Percentiles rank a stretch among this genome's conserved stretches.
These are phyloP conservation scores for Schlechtendalia chinensis DNA, from an alignment of 1,140 invertebrate genomes.

Conservation along the genomic window DNA sequence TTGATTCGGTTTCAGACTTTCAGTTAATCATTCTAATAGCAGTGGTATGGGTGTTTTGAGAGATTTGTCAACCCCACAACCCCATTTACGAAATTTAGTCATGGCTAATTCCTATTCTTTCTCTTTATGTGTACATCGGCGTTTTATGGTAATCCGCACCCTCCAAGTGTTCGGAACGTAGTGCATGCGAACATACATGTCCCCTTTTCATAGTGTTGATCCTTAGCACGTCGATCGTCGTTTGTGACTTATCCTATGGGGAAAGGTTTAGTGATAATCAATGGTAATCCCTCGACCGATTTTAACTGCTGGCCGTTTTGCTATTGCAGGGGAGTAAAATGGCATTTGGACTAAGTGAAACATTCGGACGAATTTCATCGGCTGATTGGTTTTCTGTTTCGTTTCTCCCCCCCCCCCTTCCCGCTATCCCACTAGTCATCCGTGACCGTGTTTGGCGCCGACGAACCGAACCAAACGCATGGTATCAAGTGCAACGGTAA, in stretches of 20 bases:
- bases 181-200: neutral
- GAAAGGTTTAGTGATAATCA: constrained; percentile 50
- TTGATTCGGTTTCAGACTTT: too few relatives aligned
- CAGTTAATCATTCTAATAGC: constrained; percentile 35
- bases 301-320: constrained; percentile 43
- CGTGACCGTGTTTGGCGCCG: neutral
- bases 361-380: constrained; percentile 48
- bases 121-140: constrained; percentile 9
- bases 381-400: constrained; percentile 29
- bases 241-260: constrained; percentile 49
- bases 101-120: constrained; percentile 29
- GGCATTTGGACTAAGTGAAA: constrained; percentile 44
- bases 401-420: neutral
- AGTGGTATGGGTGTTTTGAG: neutral
- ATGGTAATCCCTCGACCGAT: constrained; percentile 49
- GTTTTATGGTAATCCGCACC: constrained; percentile 47
- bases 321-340: neutral
- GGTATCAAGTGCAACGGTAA: too few relatives aligned
- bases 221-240: constrained; percentile 40
- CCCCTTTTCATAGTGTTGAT: constrained; percentile 24
- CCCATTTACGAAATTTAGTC: constrained; percentile 24
- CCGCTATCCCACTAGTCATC: neutral
- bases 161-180: constrained; percentile 25
- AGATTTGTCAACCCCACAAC: constrained; percentile 37
- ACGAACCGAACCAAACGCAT: neutral